Evolutionary conservation across 2,888 invertebrate species (phyloP).

Genomic region (Strigamia maritima): DNA sequence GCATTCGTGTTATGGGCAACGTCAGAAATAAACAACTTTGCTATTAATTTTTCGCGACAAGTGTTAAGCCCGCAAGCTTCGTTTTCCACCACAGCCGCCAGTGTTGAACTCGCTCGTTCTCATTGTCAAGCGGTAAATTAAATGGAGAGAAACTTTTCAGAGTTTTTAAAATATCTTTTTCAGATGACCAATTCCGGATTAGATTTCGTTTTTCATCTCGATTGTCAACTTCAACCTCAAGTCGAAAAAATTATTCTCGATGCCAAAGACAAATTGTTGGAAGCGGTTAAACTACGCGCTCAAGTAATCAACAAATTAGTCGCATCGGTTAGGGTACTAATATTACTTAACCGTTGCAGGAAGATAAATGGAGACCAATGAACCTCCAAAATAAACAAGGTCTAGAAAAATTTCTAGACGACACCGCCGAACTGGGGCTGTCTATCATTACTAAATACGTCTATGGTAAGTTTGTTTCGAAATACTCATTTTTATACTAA

Average conservation of each 20-base stretch:
- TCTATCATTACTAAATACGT: slow-evolving; percentile 63
- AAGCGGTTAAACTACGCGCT: slow-evolving; percentile 69
- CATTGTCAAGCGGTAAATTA: not conserved
- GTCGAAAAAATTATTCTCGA: slow-evolving; percentile 72
- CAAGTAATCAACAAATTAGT: slow-evolving; percentile 46
- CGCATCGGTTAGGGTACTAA: not conserved
- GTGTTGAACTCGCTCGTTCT: slow-evolving; percentile 58
- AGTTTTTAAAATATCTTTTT: slow-evolving; percentile 38
- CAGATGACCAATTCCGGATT: slow-evolving; percentile 67
- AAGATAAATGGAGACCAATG: slow-evolving; percentile 79
- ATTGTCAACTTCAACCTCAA: slow-evolving; percentile 75
- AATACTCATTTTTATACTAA: slow-evolving; percentile 43
- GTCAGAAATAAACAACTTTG: slow-evolving; percentile 52
- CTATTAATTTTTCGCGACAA: slow-evolving; percentile 57
- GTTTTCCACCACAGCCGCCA: slow-evolving; percentile 77
- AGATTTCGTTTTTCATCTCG: slow-evolving; percentile 86
- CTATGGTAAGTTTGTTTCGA: slow-evolving; percentile 53
- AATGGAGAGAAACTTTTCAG: not conserved
- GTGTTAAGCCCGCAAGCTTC: slow-evolving; percentile 86
- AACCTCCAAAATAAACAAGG: slow-evolving; percentile 72
- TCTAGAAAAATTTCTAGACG: slow-evolving; percentile 65
- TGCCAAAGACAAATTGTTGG: slow-evolving; percentile 74
- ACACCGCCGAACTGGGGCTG: slow-evolving; percentile 68
- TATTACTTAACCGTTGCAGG: slow-evolving; percentile 52
- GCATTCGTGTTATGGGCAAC: slow-evolving; percentile 73